Evolutionary conservation across 1,140 invertebrate species (phyloP).

Genomic region (Pseudachorutes palmiensis): DNA sequence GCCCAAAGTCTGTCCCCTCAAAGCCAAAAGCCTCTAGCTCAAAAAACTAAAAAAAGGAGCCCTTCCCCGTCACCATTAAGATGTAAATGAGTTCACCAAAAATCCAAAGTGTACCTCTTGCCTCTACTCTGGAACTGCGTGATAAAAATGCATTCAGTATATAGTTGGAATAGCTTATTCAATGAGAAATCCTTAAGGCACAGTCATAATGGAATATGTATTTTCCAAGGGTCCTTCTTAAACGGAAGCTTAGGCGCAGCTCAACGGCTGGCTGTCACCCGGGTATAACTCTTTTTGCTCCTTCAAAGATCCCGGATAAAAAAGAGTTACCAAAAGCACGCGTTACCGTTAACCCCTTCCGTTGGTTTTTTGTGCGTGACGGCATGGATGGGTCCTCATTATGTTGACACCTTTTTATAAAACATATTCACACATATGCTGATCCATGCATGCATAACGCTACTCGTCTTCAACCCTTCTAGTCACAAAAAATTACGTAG

Average conservation of each 20-base stretch:
- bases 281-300: constrained; percentile 6
- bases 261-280: constrained; percentile 11
- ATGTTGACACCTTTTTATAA: constrained; percentile 30
- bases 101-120: not conserved
- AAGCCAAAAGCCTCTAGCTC: not conserved
- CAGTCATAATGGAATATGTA: not conserved
- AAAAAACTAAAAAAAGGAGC: constrained; percentile 6
- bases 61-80: constrained; percentile 35
- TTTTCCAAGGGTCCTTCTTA: not conserved
- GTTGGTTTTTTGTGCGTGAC: not conserved
- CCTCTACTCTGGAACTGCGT: not conserved
- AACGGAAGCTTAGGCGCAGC: constrained; percentile 7
- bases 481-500: constrained; percentile 29
- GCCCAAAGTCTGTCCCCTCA: not conserved
- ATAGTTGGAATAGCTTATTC: not conserved
- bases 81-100: constrained; percentile 32
- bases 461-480: constrained; percentile 5
- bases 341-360: not conserved
- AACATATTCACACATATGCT: constrained; percentile 4
- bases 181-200: not conserved
- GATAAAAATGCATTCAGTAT: not conserved
- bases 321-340: not conserved
- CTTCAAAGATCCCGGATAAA: not conserved
- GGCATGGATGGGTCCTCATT: constrained; percentile 6
- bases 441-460: not conserved